Evolutionary conservation across 2,113 vertebrate genomes (phyloP).

Genomic region (Myrmecobius fasciatus): DNA sequence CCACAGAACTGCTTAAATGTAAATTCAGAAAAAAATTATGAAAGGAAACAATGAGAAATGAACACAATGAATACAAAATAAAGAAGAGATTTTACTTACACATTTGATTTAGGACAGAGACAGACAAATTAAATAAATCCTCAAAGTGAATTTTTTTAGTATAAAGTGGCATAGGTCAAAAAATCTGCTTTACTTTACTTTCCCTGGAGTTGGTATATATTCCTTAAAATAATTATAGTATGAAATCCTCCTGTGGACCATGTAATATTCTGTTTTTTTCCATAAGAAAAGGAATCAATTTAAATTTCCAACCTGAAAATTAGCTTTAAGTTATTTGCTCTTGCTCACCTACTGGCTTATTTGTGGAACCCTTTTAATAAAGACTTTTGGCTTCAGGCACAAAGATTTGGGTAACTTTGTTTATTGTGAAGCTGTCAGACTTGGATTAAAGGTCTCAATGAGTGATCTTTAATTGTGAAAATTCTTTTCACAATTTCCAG

Average conservation of each 20-base stretch:
- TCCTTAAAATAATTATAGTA: conserved; percentile 75
- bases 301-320: conserved; percentile 80
- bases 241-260: conserved; percentile 74
- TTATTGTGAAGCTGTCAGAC: conserved; percentile 76
- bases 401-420: conserved; percentile 74
- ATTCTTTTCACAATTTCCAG: conserved; percentile 79
- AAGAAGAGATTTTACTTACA: conserved; percentile 25
- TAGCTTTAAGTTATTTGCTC: conserved; percentile 75
- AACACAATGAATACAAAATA: conserved; percentile 36
- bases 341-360: conserved; percentile 70
- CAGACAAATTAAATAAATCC: conserved; percentile 39
- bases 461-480: conserved; percentile 76
- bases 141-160: conserved; percentile 57
- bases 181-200: conserved; percentile 56
- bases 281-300: conserved; percentile 80
- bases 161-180: conserved; percentile 81
- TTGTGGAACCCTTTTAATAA: conserved; percentile 69
- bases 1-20: conserved; percentile 42
- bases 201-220: conserved; percentile 76
- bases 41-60: conserved; percentile 28
- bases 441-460: conserved; percentile 76
- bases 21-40: conserved; percentile 29
- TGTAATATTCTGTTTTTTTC: conserved; percentile 76
- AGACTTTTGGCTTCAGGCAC: conserved; percentile 76
- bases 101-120: conserved; percentile 43